Base-by-base conservation (phyloP, 2,888 invertebrate species). In the Tinea trinotella region DNA sequence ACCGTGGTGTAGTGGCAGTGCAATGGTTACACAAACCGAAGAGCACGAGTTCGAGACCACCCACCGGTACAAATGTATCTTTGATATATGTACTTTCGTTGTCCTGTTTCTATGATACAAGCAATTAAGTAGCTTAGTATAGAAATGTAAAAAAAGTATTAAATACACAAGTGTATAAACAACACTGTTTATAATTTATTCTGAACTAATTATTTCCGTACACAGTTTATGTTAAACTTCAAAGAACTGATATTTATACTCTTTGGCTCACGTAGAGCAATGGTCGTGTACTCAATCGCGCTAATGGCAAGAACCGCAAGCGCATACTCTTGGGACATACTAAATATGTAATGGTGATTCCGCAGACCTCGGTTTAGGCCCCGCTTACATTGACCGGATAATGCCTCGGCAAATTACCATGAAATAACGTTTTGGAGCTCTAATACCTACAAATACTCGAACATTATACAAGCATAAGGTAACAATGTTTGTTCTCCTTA, bases 291-390 rank as follows among this genome's bases (percentile, higher is more conserved):
- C 74, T 80, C 80, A 80, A 80, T 81, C 69, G 79, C 64, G 62
- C 80, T 82, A 83, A 83, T 82, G 78, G 82, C 69, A 69, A 70
- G 68, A 79, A 79, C 80, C 82, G 71, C 82, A 81, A 76, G 73
- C 73, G 70, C 72, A 74, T 68, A 73, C 77, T 71, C 74, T 57
- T 61, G 68, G 75, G 78, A 74, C 73, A 69, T 67, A 70, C 77
- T 79, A 77, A 79, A 83, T 81, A 77, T 75, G 70, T 79, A 79
- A 80, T 78, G 73, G 71, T 73, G 76, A 76, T 74, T 72, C 70
- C 64, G 7, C 18, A 13, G 52, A n/a, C 30, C 30, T 30, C 30
- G 2, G 30, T 30, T 30, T 30, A 30, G 30, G 30, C 30, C 30
- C 34, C 52, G 17, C 34, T 52, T 18, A 13, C 52, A 34, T 13